A percentile compares a stretch with the other conserved stretches of the same genome.
These are phyloP conservation scores for Melolontha melolontha DNA, from an alignment of 2,888 invertebrate genomes.

Conservation along the genomic window DNA sequence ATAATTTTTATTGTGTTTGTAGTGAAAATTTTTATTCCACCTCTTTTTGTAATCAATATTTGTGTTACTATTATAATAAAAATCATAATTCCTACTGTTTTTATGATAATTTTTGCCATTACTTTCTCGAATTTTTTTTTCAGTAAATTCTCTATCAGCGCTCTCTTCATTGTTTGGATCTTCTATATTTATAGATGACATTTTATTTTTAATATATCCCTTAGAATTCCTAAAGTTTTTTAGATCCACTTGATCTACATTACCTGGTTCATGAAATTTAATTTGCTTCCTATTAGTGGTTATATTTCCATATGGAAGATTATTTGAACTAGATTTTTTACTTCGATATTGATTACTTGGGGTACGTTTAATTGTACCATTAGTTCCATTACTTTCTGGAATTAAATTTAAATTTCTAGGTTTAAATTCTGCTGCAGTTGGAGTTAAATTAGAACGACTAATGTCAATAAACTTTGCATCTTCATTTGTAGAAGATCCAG, in stretches of 20 bases:
- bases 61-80: conserved; percentile 29
- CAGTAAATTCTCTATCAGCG: background rate
- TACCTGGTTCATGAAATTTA: background rate
- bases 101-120: conserved; percentile 41
- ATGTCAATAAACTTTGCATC: conserved; percentile 24
- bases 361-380: conserved; percentile 33
- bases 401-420: conserved; percentile 37
- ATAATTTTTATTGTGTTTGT: conserved; percentile 41
- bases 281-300: background rate
- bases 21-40: conserved; percentile 40
- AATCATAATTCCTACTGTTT: conserved; percentile 54
- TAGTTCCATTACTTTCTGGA: conserved; percentile 3
- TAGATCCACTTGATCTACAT: background rate
- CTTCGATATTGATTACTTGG: conserved; percentile 20
- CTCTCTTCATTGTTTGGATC: background rate
- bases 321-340: conserved; percentile 16
- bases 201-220: conserved; percentile 10
- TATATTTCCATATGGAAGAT: background rate
- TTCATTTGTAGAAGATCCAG: conserved; percentile 13
- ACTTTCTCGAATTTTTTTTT: conserved; percentile 11
- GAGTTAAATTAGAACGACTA: conserved; percentile 44
- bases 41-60: conserved; percentile 32
- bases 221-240: background rate
- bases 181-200: conserved; percentile 6
- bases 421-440: conserved; percentile 49